A percentile compares a stretch with the other conserved stretches of the same genome.
Conservation (phyloP, 2,797 vertebrate species). For the Pagetopsis macropterus region DNA sequence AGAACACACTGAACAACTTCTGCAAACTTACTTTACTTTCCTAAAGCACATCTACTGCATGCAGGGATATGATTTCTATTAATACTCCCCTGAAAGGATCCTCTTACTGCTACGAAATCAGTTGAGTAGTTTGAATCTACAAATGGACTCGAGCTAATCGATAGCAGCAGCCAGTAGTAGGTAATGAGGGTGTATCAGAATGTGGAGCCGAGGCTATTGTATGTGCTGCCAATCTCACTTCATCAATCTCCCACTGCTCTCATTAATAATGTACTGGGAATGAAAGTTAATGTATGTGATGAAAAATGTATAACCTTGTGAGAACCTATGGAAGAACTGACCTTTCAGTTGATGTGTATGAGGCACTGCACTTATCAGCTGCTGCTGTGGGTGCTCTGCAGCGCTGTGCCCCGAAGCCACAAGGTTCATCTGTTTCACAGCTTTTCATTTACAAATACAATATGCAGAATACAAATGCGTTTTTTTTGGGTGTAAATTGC, state of each 20-base stretch:
- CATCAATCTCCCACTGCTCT: slow-evolving; percentile 32
- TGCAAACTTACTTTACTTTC: neutral
- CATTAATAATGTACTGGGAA: slow-evolving; percentile 69
- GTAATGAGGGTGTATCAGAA: slow-evolving; percentile 53
- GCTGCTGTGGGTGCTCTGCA: slow-evolving; percentile 28
- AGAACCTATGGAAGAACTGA: slow-evolving; percentile 60
- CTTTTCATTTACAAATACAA: slow-evolving; percentile 11
- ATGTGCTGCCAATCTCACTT: slow-evolving; percentile 52
- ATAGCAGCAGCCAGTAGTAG: slow-evolving; percentile 35
- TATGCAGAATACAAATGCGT: neutral
- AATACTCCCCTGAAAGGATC: slow-evolving; percentile 33
- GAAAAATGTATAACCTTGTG: slow-evolving; percentile 73
- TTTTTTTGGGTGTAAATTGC: slow-evolving; percentile 19
- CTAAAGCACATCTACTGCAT: neutral
- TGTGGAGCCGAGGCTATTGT: slow-evolving; percentile 53
- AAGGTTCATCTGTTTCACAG: neutral
- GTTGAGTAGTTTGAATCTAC: slow-evolving; percentile 48
- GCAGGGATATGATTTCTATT: slow-evolving; percentile 27
- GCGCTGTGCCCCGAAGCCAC: slow-evolving; percentile 15
- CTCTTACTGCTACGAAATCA: slow-evolving; percentile 19
- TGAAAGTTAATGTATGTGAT: slow-evolving; percentile 74
- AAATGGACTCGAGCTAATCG: slow-evolving; percentile 60
- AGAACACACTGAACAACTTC: neutral
- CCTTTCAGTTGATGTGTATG: slow-evolving; percentile 55
- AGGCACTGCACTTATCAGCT: slow-evolving; percentile 31